Base-by-base conservation (phyloP, 1,140 invertebrate genomes). In the Cotesia typhae region DNA sequence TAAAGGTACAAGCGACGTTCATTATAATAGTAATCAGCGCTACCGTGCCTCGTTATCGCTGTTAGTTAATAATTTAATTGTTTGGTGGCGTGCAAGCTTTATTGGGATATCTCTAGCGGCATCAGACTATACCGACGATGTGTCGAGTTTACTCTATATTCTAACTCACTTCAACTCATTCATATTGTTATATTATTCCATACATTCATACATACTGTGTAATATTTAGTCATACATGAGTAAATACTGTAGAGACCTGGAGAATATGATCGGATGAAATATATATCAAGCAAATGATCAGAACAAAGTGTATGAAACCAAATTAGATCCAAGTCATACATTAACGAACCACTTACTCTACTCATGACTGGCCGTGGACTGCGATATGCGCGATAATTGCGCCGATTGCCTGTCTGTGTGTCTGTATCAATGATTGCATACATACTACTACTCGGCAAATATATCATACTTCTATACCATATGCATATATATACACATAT, bases 61-160 rank as follows among this genome's bases (percentile, higher is more conserved):
- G 76, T 74, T 75, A 81, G 81, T 86, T 85, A 85, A 86, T 86
- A 86, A 85, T 87, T 85, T 87, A 87, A 87, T 86, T 86, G 84
- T 85, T 85, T 81, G 75, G 78, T 85, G 77, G 82, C 83, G 84
- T 85, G 75, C 74, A 72, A 67, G 79, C 75, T 81, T 83, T 82
- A 84, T 84, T 84, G 79, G 81, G 74, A 80, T 85, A 85, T 87
- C 84, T 87, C 74, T 76, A 76, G 76, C 76, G 81, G 77, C 78
- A 84, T 86, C 84, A 65, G 68, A 75, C 73, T 65, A 28, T 28
- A 60, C 61, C 71, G 65, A 72, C 67, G 57, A 69, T 71, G 71
- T 72, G 60, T 57, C 65, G 69, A 64, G 69, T 20, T 63, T 63
- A 37, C 71, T 53, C 36, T 28, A 41, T 61, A 71, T 52, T 71